These are phyloP conservation scores for Mastacembelus armatus DNA, from an alignment of 2,797 vertebrate species.

Conservation along the genomic window DNA sequence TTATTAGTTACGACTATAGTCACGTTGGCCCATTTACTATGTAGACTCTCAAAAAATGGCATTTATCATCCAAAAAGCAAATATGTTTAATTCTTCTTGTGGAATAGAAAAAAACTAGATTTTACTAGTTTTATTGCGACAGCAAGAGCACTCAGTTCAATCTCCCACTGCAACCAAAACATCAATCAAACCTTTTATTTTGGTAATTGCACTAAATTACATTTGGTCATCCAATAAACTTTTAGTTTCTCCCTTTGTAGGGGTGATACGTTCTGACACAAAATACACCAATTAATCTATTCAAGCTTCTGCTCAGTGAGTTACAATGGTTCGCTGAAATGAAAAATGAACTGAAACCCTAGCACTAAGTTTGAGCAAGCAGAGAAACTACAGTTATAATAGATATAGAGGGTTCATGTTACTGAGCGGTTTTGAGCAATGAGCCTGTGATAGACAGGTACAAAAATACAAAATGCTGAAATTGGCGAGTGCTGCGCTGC, in stretches of 20 bases:
- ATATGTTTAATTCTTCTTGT: background rate
- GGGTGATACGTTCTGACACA: background rate
- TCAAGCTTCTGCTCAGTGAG: too few species aligned
- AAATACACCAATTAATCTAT: too few species aligned
- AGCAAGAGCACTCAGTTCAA: too few species aligned
- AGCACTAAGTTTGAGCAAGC: background rate
- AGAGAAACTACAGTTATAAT: background rate
- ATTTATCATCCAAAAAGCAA: background rate
- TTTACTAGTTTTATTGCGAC: too few species aligned
- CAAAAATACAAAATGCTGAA: conserved; percentile 56
- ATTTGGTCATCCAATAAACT: too few species aligned
- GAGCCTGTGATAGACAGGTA: conserved; percentile 38
- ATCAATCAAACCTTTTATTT: background rate
- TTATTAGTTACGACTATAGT: conserved; percentile 1
- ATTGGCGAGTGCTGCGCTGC: conserved; percentile 26
- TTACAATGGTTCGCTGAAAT: conserved; percentile 6
- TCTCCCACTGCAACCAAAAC: background rate
- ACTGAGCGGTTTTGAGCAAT: conserved; percentile 20
- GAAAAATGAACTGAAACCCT: background rate
- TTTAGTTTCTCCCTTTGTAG: too few species aligned
- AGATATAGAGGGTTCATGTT: conserved; percentile 20
- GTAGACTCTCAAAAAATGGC: background rate
- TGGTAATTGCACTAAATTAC: too few species aligned
- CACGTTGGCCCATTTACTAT: background rate
- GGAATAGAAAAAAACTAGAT: background rate